These are phyloP conservation scores for Cynopterus brachyotis DNA, from an alignment of 2,113 vertebrate species.

Conservation along the genomic window DNA sequence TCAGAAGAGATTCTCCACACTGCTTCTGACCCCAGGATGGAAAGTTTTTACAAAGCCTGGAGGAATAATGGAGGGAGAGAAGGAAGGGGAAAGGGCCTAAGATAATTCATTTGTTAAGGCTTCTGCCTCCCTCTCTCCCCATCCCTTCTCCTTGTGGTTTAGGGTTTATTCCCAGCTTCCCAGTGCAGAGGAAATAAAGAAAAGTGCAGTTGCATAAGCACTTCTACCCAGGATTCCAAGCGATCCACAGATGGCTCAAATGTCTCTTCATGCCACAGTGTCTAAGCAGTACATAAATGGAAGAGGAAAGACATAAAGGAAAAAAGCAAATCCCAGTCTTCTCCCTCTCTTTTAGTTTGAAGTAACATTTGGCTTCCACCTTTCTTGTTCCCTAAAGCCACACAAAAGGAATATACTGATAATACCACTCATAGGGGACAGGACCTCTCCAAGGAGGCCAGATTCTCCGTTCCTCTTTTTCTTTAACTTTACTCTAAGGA, in stretches of 20 bases:
- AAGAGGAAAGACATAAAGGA: neutral
- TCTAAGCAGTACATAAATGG: neutral
- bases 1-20: conserved; percentile 73
- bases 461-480: neutral
- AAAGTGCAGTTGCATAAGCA: neutral
- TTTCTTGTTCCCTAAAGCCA: neutral
- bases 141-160: neutral
- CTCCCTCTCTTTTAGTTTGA: neutral
- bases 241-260: neutral
- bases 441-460: neutral
- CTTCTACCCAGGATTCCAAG: neutral
- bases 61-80: neutral
- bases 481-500: neutral
- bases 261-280: neutral
- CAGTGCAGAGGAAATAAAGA: neutral
- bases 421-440: neutral
- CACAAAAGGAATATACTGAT: neutral
- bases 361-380: neutral
- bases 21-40: neutral
- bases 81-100: neutral
- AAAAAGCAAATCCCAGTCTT: neutral
- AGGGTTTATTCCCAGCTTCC: neutral
- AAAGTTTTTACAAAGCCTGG: rapidly evolving
- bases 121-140: neutral
- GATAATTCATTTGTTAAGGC: neutral